Evolutionary conservation across 2,888 invertebrate species (phyloP).

Genomic region (Amphipyra berbera): DNA sequence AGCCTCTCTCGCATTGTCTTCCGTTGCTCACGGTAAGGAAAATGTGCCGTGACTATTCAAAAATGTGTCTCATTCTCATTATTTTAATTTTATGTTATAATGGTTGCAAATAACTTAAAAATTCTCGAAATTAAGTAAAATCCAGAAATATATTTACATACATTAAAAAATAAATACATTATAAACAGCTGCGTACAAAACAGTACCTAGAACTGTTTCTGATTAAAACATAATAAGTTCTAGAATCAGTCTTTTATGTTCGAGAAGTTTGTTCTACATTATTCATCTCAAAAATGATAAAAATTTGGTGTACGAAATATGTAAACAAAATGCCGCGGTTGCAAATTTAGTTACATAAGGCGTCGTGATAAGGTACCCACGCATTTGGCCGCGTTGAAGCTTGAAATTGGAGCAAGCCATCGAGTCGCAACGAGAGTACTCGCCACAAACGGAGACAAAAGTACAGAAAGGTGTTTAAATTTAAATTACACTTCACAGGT

Average conservation of each 20-base stretch:
- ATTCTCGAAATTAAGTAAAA: too few species aligned
- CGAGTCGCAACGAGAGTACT: slow-evolving; percentile 53
- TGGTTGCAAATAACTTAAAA: too few species aligned
- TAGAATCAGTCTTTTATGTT: slow-evolving; percentile 1
- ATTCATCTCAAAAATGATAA: slow-evolving; percentile 17
- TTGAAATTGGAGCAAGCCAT: slow-evolving; percentile 62
- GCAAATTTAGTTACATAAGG: slow-evolving; percentile 36
- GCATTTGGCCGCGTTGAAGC: slow-evolving; percentile 57
- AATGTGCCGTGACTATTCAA: slow-evolving; percentile 27
- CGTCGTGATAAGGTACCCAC: slow-evolving; percentile 39
- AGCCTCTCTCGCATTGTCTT: slow-evolving; percentile 44
- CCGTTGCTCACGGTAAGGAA: slow-evolving; percentile 27
- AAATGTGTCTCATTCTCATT: slow-evolving; percentile 16
- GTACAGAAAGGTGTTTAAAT: slow-evolving; percentile 68
- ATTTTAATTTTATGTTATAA: neutral
- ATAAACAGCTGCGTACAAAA: too few species aligned
- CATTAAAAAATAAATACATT: too few species aligned
- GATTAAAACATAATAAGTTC: neutral
- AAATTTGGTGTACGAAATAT: slow-evolving; percentile 22
- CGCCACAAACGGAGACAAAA: slow-evolving; percentile 57
- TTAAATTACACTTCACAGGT: slow-evolving; percentile 69
- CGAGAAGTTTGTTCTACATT: neutral
- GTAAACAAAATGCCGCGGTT: slow-evolving; percentile 31
- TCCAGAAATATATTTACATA: too few species aligned
- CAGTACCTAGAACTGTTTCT: too few species aligned